Conservation (phyloP, 1,140 invertebrate species). For the Sinella curviseta region DNA sequence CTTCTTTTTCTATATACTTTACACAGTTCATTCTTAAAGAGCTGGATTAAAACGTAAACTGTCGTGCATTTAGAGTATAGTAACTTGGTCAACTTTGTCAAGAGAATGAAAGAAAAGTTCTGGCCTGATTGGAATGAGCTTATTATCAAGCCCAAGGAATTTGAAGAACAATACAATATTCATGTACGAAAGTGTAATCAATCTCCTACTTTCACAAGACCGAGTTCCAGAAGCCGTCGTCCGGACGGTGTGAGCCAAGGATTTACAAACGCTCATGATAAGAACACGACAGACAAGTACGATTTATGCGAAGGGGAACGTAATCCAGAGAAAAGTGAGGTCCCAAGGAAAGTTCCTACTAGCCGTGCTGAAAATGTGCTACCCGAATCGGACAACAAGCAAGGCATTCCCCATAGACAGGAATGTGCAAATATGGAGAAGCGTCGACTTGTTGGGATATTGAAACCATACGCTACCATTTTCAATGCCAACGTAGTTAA, state of each 20-base stretch:
- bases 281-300: neutral
- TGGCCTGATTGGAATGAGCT: constrained; percentile 48
- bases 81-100: constrained; percentile 50
- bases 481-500: neutral
- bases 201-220: too few relatives aligned
- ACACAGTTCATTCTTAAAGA: neutral
- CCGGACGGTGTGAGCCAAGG: neutral
- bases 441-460: neutral
- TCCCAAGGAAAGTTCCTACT: too few relatives aligned
- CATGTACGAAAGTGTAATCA: neutral
- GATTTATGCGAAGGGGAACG: neutral
- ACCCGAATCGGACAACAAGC: neutral
- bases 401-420: neutral
- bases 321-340: neutral
- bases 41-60: neutral
- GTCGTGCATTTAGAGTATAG: constrained; percentile 44
- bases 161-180: neutral
- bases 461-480: neutral
- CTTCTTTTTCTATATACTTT: neutral
- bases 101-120: constrained; percentile 51
- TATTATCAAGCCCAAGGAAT: constrained; percentile 24
- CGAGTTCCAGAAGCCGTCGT: neutral
- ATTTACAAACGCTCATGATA: neutral
- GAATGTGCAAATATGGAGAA: too few relatives aligned
- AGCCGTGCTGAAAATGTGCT: too few relatives aligned